phyloP scores from a whole-genome alignment of 1,140 invertebrate species.

The Ceratitis capitata region DNA sequence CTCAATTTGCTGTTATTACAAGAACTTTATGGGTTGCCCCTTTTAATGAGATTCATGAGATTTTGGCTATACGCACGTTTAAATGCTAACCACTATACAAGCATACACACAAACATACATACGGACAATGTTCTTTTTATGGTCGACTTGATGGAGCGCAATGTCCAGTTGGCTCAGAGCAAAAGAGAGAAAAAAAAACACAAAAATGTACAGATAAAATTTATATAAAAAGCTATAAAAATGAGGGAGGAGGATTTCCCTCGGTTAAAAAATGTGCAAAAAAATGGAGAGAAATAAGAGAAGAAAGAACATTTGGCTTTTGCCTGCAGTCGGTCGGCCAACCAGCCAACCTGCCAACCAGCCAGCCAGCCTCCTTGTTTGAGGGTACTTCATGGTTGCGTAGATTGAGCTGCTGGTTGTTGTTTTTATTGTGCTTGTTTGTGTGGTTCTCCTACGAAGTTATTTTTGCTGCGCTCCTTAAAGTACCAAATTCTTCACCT shows the following conservation, averaged over 20 bases:
- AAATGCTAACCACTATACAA: neutral
- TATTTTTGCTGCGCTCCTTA: neutral
- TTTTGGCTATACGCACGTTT: neutral
- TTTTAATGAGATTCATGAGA: slow-evolving; percentile 47
- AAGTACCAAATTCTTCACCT: neutral
- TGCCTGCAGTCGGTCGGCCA: neutral
- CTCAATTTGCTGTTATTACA: slow-evolving; percentile 47
- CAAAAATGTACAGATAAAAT: neutral
- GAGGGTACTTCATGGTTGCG: neutral
- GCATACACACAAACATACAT: neutral
- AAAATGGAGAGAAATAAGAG: neutral
- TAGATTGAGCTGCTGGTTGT: neutral
- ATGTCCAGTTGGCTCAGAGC: neutral
- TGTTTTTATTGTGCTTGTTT: no score
- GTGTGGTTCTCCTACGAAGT: no score
- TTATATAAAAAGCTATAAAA: slow-evolving; percentile 19
- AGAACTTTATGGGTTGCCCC: slow-evolving; percentile 44
- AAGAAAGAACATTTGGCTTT: neutral
- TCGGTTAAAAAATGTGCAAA: slow-evolving; percentile 13
- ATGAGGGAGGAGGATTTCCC: slow-evolving; percentile 33
- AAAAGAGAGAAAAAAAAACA: neutral
- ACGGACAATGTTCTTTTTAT: neutral
- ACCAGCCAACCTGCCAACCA: neutral
- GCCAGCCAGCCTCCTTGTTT: slow-evolving; percentile 21
- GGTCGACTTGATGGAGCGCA: neutral